These are phyloP conservation scores for Mobula hypostoma DNA, from an alignment of 2,113 vertebrate genomes.

Conservation along the genomic window DNA sequence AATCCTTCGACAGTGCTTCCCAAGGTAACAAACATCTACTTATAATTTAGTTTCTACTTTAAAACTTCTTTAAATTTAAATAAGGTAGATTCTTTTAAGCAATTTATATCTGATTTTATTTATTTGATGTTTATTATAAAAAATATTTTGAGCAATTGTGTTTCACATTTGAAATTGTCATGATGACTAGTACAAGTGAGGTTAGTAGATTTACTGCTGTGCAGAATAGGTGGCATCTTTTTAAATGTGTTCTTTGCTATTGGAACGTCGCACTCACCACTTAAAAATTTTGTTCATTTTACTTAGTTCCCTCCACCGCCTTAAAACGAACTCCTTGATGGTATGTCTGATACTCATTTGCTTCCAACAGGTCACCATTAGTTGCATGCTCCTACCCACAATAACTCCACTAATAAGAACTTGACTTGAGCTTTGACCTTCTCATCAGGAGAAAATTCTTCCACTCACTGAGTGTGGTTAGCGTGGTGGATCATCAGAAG, in stretches of 20 bases:
- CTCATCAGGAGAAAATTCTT: too few relatives aligned
- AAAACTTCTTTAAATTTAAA: neutral
- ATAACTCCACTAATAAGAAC: too few relatives aligned
- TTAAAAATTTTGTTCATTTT: neutral
- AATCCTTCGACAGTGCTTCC: conserved; percentile 90
- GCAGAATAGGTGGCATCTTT: neutral
- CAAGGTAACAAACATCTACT: conserved; percentile 62
- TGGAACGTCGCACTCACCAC: neutral
- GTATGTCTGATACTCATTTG: neutral
- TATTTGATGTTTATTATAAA: neutral
- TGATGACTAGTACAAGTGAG: neutral
- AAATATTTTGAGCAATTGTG: neutral
- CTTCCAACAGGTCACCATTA: too few relatives aligned
- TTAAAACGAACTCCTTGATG: neutral
- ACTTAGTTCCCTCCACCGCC: neutral
- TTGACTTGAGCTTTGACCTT: too few relatives aligned
- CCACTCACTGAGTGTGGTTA: too few relatives aligned
- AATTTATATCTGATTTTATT: neutral
- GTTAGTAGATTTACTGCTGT: neutral
- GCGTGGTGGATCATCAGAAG: too few relatives aligned
- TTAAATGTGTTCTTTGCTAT: neutral
- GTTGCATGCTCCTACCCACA: too few relatives aligned
- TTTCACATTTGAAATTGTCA: neutral
- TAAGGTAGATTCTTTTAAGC: neutral
- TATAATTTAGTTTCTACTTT: neutral